phyloP scores from a whole-genome alignment of 2,888 invertebrate species.

The Lasioglossum morio region DNA sequence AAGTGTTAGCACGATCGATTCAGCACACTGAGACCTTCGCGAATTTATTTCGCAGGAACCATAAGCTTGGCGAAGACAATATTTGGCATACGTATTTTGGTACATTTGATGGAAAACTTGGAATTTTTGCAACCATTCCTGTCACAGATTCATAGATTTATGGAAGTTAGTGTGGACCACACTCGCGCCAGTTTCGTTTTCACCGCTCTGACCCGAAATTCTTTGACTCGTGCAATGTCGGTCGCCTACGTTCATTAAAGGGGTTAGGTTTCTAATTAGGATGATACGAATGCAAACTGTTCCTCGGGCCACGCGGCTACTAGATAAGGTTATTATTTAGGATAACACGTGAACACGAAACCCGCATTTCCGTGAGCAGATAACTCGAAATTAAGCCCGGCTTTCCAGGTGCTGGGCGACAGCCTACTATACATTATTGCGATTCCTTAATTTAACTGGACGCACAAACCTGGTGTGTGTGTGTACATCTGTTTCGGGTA shows the following conservation, averaged over 20 bases:
- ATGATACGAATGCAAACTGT: conserved; percentile 20
- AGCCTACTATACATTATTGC: background rate
- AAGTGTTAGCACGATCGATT: too few species aligned
- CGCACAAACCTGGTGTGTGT: background rate
- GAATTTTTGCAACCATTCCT: background rate
- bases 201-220: background rate
- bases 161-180: too few species aligned
- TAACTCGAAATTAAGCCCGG: conserved; percentile 22
- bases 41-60: background rate
- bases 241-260: conserved; percentile 24
- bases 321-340: conserved; percentile 51
- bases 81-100: background rate
- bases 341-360: conserved; percentile 26
- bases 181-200: background rate
- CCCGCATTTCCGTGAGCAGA: conserved; percentile 48
- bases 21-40: too few species aligned
- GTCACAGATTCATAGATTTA: too few species aligned
- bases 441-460: background rate
- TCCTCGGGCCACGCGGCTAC: background rate
- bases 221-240: background rate
- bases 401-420: conserved; percentile 3
- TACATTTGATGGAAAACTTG: accelerated
- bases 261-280: conserved; percentile 27
- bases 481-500: background rate
- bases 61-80: background rate